phyloP scores from a whole-genome alignment of 2,888 invertebrate genomes.

The Harpalus rufipes region DNA sequence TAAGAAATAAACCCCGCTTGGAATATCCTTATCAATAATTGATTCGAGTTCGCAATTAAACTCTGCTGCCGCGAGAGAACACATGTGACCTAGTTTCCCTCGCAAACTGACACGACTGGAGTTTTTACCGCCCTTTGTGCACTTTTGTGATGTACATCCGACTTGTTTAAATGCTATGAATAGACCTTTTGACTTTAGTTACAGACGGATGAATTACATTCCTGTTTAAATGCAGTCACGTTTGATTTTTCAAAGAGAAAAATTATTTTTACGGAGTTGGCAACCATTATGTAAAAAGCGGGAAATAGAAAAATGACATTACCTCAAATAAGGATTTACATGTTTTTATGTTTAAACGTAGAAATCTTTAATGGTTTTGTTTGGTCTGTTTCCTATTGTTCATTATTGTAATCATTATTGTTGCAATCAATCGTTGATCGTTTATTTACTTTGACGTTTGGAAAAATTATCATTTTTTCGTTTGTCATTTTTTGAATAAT shows the following conservation, averaged over 20 bases:
- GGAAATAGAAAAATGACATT: not conserved
- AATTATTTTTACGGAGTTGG: not conserved
- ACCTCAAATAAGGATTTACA: not conserved
- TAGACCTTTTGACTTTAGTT: constrained; percentile 44
- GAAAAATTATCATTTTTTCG: not conserved
- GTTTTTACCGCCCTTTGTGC: constrained; percentile 46
- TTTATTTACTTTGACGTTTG: not conserved
- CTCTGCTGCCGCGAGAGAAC: not conserved
- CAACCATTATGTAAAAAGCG: not conserved
- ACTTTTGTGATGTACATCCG: constrained; percentile 47
- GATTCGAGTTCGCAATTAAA: not conserved
- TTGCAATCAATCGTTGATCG: not conserved
- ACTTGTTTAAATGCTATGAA: constrained; percentile 44
- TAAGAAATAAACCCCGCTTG: not conserved
- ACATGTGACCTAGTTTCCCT: constrained; percentile 34
- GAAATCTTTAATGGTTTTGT: too few species aligned
- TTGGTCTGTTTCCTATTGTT: too few species aligned
- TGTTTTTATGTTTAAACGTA: too few species aligned
- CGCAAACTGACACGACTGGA: constrained; percentile 15
- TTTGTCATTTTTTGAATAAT: not conserved
- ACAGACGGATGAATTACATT: constrained; percentile 42
- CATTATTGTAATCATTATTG: not conserved
- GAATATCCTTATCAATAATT: constrained; percentile 3
- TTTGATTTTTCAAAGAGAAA: constrained; percentile 22
- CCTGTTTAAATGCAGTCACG: constrained; percentile 37